Conservation (phyloP, 2,113 vertebrate genomes). For the Mobula hypostoma region DNA sequence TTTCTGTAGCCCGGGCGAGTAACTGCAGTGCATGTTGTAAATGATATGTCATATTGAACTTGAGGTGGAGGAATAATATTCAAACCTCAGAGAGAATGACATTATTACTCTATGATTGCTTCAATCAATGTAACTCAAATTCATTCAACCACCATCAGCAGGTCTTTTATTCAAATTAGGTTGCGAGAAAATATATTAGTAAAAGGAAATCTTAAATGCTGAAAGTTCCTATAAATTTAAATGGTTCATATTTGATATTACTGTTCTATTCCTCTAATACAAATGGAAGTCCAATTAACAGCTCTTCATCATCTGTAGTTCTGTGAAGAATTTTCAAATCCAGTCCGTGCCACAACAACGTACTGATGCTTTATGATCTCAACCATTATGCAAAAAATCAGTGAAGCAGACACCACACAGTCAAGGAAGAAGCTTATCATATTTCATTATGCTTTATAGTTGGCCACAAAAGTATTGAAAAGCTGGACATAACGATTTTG, state of each 20-base stretch:
- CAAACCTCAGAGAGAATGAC: neutral
- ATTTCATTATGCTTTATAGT: neutral
- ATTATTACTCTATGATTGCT: neutral
- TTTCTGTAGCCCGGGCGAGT: too few relatives aligned
- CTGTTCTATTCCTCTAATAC: neutral
- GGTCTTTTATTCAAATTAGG: neutral
- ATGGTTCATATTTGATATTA: neutral
- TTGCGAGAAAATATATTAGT: neutral
- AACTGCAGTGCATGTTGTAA: too few relatives aligned
- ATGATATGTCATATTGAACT: too few relatives aligned
- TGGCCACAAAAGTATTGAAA: neutral
- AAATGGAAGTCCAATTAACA: neutral
- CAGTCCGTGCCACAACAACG: neutral
- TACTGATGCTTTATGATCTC: neutral
- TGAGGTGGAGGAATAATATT: neutral
- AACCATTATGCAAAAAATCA: neutral
- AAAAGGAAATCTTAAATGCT: neutral
- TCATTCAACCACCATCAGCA: neutral
- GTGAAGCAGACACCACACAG: neutral
- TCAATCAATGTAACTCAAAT: neutral
- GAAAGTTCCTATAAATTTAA: neutral
- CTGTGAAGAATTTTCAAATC: neutral
- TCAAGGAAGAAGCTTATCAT: neutral
- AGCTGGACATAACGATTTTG: neutral
- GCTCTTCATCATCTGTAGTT: neutral